Percentiles rank a stretch among this genome's conserved stretches.
These are phyloP conservation scores for Smutsia gigantea DNA, from an alignment of 2,797 vertebrate species.

Conservation along the genomic window DNA sequence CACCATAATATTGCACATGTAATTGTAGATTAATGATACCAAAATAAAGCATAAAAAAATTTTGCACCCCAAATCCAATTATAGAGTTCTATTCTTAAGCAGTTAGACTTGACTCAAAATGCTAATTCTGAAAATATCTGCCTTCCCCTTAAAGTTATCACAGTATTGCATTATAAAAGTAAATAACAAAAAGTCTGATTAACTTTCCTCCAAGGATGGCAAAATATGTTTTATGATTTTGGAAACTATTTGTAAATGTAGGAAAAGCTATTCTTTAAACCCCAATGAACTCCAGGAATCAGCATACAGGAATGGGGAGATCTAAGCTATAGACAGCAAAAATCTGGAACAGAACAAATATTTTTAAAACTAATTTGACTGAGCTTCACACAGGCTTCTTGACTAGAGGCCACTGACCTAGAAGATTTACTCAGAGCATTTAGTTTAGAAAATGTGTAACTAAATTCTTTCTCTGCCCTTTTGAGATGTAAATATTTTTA, in stretches of 20 bases:
- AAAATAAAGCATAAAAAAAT: no score
- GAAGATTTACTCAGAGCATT: background rate
- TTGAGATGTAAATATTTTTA: background rate
- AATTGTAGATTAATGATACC: no score
- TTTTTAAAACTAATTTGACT: background rate
- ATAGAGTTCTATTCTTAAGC: background rate
- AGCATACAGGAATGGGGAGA: background rate
- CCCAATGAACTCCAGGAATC: background rate
- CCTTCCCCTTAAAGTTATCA: background rate
- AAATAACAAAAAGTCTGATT: background rate
- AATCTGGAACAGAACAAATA: background rate
- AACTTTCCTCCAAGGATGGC: background rate
- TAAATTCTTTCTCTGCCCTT: background rate
- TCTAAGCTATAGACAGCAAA: background rate
- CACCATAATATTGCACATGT: no score
- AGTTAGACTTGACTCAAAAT: background rate
- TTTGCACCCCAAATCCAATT: background rate
- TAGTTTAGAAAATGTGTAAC: background rate
- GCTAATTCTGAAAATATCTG: background rate
- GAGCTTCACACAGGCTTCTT: background rate
- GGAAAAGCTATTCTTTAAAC: background rate
- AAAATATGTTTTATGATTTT: slow-evolving; percentile 19
- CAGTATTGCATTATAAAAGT: background rate
- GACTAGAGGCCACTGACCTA: background rate
- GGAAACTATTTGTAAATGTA: background rate